These are phyloP conservation scores for Cydia splendana DNA, from an alignment of 1,140 invertebrate genomes.

Conservation along the genomic window DNA sequence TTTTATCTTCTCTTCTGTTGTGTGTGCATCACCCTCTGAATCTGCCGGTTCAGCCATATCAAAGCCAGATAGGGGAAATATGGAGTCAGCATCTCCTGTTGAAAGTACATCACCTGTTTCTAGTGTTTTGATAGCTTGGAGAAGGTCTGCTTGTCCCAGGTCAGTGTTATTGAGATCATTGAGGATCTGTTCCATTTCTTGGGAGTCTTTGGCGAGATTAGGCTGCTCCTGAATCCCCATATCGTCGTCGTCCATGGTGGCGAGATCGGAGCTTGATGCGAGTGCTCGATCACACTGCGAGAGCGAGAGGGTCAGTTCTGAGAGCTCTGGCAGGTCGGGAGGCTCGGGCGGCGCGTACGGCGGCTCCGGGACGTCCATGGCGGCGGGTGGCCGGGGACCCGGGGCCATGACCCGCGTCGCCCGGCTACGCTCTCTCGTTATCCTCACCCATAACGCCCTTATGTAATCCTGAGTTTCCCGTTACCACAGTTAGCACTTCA, in stretches of 20 bases:
- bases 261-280: slow-evolving; percentile 72
- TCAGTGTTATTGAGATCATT: slow-evolving; percentile 80
- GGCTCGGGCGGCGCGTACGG: slow-evolving; percentile 72
- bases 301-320: slow-evolving; percentile 52
- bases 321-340: slow-evolving; percentile 50
- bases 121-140: slow-evolving; percentile 85
- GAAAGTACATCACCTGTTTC: slow-evolving; percentile 78
- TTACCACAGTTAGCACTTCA: slow-evolving; percentile 34
- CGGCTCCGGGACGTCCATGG: slow-evolving; percentile 81
- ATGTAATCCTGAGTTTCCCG: slow-evolving; percentile 57
- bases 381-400: slow-evolving; percentile 70
- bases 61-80: slow-evolving; percentile 82
- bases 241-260: slow-evolving; percentile 84
- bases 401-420: slow-evolving; percentile 67
- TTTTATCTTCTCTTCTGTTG: slow-evolving; percentile 69
- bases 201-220: slow-evolving; percentile 72
- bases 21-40: slow-evolving; percentile 65
- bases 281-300: slow-evolving; percentile 62
- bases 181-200: slow-evolving; percentile 81
- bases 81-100: slow-evolving; percentile 79
- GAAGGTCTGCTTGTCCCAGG: slow-evolving; percentile 81
- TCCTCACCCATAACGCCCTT: slow-evolving; percentile 61
- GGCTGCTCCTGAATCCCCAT: slow-evolving; percentile 82
- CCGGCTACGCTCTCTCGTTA: slow-evolving; percentile 63
- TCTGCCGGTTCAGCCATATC: slow-evolving; percentile 80